A percentile compares a stretch with the other conserved stretches of the same genome.
These are phyloP conservation scores for Typhlichthys subterraneus DNA, from an alignment of 2,797 vertebrate species.

Conservation along the genomic window DNA sequence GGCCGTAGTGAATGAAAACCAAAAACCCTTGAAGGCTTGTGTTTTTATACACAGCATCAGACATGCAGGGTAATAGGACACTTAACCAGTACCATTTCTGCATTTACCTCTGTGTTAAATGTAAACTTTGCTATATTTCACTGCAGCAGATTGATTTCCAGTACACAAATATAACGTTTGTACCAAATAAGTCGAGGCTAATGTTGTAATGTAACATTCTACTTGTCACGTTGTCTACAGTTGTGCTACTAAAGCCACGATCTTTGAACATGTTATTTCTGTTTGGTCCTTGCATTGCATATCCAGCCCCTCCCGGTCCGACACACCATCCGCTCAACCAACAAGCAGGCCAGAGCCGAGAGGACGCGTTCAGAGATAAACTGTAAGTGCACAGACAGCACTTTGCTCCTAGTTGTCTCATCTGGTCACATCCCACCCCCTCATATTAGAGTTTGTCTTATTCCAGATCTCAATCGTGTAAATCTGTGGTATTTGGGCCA, in stretches of 20 bases:
- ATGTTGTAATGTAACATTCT: neutral
- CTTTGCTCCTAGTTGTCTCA: slow-evolving; percentile 1
- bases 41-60: slow-evolving; percentile 50
- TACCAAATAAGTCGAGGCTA: slow-evolving; percentile 7
- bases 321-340: slow-evolving; percentile 95
- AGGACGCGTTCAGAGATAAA: slow-evolving; percentile 93
- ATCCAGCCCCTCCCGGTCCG: slow-evolving; percentile 86
- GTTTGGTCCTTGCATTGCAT: neutral
- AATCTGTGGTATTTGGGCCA: too few relatives aligned
- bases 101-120: too few relatives aligned
- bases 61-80: slow-evolving; percentile 64
- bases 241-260: neutral
- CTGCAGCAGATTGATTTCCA: neutral
- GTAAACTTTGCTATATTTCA: neutral
- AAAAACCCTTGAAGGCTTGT: slow-evolving; percentile 40
- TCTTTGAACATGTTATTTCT: slow-evolving; percentile 2
- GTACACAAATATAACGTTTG: neutral
- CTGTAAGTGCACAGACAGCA: slow-evolving; percentile 81
- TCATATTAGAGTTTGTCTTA: neutral
- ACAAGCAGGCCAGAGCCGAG: slow-evolving; percentile 87
- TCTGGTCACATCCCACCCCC: neutral
- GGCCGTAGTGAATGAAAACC: slow-evolving; percentile 43
- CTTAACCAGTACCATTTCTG: neutral
- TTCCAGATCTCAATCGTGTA: neutral
- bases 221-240: slow-evolving; percentile 2